Evolutionary conservation across 1,140 invertebrate genomes (phyloP).

Genomic region (Drosophila nasuta): DNA sequence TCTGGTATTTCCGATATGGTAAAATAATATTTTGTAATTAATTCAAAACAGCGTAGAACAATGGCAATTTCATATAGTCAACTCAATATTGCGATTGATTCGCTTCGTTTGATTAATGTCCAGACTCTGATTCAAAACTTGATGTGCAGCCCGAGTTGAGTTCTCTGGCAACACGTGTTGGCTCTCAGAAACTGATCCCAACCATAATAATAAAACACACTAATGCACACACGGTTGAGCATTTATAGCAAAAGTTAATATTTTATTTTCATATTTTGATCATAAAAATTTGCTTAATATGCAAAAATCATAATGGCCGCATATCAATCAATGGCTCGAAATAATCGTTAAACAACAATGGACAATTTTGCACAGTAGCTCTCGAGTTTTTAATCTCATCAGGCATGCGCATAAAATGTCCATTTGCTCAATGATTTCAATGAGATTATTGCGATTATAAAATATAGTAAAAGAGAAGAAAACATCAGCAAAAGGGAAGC

Average conservation of each 20-base stretch:
- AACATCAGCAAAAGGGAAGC: not conserved
- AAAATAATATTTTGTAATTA: slow-evolving; percentile 44
- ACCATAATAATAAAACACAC: not conserved
- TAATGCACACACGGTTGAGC: no score
- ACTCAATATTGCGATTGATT: slow-evolving; percentile 15
- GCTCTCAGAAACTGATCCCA: slow-evolving; percentile 10
- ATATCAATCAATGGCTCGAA: slow-evolving; percentile 49
- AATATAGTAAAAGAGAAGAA: slow-evolving; percentile 8
- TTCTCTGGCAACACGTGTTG: slow-evolving; percentile 30
- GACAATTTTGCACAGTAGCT: slow-evolving; percentile 52
- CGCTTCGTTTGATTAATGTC: slow-evolving; percentile 12
- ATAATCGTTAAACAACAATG: slow-evolving; percentile 37
- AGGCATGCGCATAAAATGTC: slow-evolving; percentile 50
- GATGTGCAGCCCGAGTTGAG: not conserved
- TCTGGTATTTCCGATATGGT: slow-evolving; percentile 46
- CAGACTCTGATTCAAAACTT: not conserved
- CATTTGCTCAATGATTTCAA: slow-evolving; percentile 49
- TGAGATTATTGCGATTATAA: slow-evolving; percentile 51
- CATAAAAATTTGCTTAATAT: slow-evolving; percentile 42
- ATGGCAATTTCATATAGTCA: slow-evolving; percentile 12
- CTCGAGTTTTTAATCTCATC: slow-evolving; percentile 40
- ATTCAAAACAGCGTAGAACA: slow-evolving; percentile 33
- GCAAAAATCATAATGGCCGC: slow-evolving; percentile 42
- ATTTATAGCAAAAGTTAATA: slow-evolving; percentile 12
- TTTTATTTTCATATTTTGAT: slow-evolving; percentile 35